Conservation (phyloP, 2,888 invertebrate species). For the Odontothrips loti region DNA sequence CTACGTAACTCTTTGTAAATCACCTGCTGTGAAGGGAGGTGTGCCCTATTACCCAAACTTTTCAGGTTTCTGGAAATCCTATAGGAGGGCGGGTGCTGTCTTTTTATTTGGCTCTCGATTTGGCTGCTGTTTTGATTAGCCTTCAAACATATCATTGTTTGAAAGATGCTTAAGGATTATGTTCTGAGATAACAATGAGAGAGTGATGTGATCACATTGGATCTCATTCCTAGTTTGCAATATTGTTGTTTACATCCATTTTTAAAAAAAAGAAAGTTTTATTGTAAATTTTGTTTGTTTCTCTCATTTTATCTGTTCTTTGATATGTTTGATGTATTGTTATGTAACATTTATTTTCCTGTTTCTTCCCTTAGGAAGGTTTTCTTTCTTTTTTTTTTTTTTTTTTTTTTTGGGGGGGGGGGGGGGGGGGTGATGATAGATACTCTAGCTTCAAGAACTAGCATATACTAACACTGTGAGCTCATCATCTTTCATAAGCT, state of each 20-base stretch:
- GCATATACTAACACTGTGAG: neutral
- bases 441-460: neutral
- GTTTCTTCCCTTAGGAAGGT: neutral
- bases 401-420: no score
- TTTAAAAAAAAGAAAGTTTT: neutral
- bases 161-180: neutral
- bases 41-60: neutral
- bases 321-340: constrained; percentile 8
- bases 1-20: no score
- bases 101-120: neutral
- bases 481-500: neutral
- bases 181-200: neutral
- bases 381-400: neutral
- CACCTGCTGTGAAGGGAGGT: no score
- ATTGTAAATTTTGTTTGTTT: constrained; percentile 10
- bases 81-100: neutral
- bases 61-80: neutral
- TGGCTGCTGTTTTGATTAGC: neutral
- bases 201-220: neutral
- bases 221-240: neutral
- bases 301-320: neutral
- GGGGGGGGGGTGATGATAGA: neutral
- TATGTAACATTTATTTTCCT: neutral
- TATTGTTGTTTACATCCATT: constrained; percentile 1
- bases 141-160: neutral